Evolutionary conservation across 2,888 invertebrate genomes (phyloP).

Genomic region (Clivina fossor): DNA sequence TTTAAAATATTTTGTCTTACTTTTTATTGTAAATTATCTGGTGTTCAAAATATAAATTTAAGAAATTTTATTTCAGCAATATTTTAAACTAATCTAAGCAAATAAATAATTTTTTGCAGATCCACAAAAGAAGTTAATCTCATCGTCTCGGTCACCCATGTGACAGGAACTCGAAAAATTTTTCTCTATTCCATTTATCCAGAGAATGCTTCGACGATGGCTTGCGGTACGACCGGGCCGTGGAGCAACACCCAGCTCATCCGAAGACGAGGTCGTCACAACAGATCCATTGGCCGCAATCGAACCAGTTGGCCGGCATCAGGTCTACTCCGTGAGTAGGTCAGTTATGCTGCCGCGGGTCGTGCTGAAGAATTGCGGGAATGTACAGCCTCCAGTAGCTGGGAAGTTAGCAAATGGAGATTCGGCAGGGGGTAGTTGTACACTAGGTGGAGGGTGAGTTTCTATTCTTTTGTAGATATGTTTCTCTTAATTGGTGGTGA

Average conservation of each 20-base stretch:
- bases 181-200: not conserved
- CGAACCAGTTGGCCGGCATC: conserved; percentile 56
- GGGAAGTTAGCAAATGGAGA: conserved; percentile 24
- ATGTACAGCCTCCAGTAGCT: not conserved
- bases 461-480: conserved; percentile 2
- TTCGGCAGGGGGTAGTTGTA: conserved; percentile 34
- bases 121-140: too few species aligned
- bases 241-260: conserved; percentile 41
- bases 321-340: conserved; percentile 60
- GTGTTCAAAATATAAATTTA: too few species aligned
- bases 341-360: conserved; percentile 60
- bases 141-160: too few species aligned
- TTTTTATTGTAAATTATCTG: too few species aligned
- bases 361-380: conserved; percentile 39
- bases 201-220: conserved; percentile 20
- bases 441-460: conserved; percentile 45
- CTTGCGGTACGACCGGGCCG: not conserved
- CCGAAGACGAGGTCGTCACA: conserved; percentile 50
- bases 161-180: too few species aligned
- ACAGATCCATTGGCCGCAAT: conserved; percentile 59
- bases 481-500: too few species aligned
- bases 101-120: too few species aligned
- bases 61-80: too few species aligned
- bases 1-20: too few species aligned
- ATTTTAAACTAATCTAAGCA: too few species aligned